Percentiles rank a stretch among this genome's conserved stretches.
These are phyloP conservation scores for Microplitis demolitor DNA, from an alignment of 1,140 invertebrate species.

Conservation along the genomic window DNA sequence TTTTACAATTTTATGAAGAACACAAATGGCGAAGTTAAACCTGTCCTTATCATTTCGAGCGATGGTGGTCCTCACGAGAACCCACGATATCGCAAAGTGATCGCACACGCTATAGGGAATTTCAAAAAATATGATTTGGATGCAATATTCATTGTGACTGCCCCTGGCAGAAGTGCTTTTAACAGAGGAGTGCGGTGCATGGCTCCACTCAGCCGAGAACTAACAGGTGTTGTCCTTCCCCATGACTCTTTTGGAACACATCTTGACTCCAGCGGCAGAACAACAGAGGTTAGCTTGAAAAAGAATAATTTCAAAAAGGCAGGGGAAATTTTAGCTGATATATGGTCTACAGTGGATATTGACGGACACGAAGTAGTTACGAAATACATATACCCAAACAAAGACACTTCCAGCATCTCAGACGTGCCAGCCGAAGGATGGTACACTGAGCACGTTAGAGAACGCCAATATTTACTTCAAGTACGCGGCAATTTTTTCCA, in stretches of 20 bases:
- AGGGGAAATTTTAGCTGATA: conserved; percentile 42
- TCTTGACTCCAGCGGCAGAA: conserved; percentile 44
- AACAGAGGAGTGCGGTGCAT: conserved; percentile 41
- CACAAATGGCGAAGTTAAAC: conserved; percentile 42
- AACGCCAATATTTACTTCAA: conserved; percentile 22
- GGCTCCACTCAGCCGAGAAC: conserved; percentile 51
- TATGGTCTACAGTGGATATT: conserved; percentile 42
- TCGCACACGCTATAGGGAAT: conserved; percentile 42
- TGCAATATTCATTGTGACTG: conserved; percentile 53
- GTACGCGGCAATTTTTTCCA: too few species aligned
- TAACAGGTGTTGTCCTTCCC: conserved; percentile 50
- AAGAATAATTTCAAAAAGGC: conserved; percentile 43
- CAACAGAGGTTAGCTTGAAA: conserved; percentile 45
- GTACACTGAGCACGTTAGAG: conserved; percentile 14
- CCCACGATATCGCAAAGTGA: conserved; percentile 52
- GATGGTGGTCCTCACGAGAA: conserved; percentile 58
- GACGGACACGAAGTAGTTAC: conserved; percentile 43
- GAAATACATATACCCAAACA: conserved; percentile 33
- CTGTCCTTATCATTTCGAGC: conserved; percentile 48
- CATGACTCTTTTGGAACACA: conserved; percentile 53
- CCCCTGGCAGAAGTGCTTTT: conserved; percentile 50
- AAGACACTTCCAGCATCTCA: too few species aligned
- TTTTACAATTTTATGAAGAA: conserved; percentile 28
- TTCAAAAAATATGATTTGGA: conserved; percentile 52
- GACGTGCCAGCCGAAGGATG: too few species aligned